These are phyloP conservation scores for Arrhopalites spinosus DNA, from an alignment of 2,888 invertebrate species.

Conservation along the genomic window DNA sequence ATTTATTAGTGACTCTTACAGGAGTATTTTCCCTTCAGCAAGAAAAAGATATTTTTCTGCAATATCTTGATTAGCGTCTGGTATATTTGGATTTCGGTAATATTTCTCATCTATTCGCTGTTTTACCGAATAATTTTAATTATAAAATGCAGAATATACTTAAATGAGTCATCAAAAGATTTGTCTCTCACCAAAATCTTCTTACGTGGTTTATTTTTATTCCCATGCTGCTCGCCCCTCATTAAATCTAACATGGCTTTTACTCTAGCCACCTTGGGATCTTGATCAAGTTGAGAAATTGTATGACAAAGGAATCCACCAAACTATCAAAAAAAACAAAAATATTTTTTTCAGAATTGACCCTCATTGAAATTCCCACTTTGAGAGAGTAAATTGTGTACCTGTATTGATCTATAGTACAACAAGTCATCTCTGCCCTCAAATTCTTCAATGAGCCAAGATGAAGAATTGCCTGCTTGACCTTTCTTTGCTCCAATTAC, in stretches of 20 bases:
- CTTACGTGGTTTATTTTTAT: conserved; percentile 41
- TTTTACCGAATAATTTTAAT: conserved; percentile 12
- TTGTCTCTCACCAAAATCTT: conserved; percentile 42
- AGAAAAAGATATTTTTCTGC: conserved; percentile 52
- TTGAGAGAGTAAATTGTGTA: no score
- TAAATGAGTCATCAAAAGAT: not conserved
- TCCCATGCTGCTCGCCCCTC: conserved; percentile 39
- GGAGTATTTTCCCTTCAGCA: conserved; percentile 46
- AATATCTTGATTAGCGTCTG: conserved; percentile 45
- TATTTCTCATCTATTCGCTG: conserved; percentile 52
- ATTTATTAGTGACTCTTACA: no score
- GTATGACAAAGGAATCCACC: conserved; percentile 51
- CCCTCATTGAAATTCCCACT: no score
- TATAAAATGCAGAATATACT: not conserved
- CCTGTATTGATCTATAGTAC: conserved; percentile 45
- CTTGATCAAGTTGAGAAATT: conserved; percentile 38
- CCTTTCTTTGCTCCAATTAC: conserved; percentile 49
- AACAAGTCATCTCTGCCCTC: conserved; percentile 51
- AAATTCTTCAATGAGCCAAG: conserved; percentile 53
- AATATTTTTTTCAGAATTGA: no score
- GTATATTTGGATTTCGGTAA: conserved; percentile 37
- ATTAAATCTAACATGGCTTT: conserved; percentile 46
- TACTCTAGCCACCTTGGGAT: conserved; percentile 41
- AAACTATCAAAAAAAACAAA: conserved; percentile 19
- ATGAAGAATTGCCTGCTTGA: no score